Conservation (phyloP, 2,888 invertebrate genomes). For the Antheraea yamamai region DNA sequence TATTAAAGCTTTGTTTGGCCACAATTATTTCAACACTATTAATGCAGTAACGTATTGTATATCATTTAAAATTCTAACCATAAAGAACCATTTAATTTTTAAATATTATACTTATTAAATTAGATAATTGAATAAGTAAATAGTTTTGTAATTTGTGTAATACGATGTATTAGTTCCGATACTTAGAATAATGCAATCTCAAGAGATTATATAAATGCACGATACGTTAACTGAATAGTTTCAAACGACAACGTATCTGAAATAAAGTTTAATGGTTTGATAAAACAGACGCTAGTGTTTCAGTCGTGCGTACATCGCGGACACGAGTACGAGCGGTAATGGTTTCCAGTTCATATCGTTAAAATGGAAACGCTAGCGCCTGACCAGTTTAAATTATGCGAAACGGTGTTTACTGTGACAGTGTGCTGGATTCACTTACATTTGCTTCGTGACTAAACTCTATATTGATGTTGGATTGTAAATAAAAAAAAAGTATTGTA, state of each 20-base stretch:
- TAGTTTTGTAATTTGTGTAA: not conserved
- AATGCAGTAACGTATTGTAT: no score
- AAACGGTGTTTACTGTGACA: slow-evolving; percentile 41
- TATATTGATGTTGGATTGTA: slow-evolving; percentile 61
- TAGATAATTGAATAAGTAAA: not conserved
- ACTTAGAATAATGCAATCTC: not conserved
- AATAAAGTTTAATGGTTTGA: slow-evolving; percentile 10
- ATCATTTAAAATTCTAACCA: no score
- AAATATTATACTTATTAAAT: not conserved
- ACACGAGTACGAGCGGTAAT: slow-evolving; percentile 41
- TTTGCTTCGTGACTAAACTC: slow-evolving; percentile 62
- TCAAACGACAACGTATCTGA: not conserved
- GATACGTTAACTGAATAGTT: not conserved
- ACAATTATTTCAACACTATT: no score
- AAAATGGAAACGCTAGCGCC: slow-evolving; percentile 54
- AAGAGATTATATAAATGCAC: not conserved
- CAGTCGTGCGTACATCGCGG: slow-evolving; percentile 30
- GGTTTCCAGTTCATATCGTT: slow-evolving; percentile 56
- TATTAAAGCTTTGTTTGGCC: no score
- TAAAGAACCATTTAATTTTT: no score
- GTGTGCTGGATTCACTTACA: slow-evolving; percentile 55
- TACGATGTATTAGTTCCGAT: not conserved
- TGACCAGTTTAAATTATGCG: slow-evolving; percentile 49
- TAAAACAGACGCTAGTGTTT: slow-evolving; percentile 5
- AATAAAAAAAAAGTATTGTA: slow-evolving; percentile 73